These are phyloP conservation scores for Venusia cambrica DNA, from an alignment of 2,888 invertebrate species.

Conservation along the genomic window DNA sequence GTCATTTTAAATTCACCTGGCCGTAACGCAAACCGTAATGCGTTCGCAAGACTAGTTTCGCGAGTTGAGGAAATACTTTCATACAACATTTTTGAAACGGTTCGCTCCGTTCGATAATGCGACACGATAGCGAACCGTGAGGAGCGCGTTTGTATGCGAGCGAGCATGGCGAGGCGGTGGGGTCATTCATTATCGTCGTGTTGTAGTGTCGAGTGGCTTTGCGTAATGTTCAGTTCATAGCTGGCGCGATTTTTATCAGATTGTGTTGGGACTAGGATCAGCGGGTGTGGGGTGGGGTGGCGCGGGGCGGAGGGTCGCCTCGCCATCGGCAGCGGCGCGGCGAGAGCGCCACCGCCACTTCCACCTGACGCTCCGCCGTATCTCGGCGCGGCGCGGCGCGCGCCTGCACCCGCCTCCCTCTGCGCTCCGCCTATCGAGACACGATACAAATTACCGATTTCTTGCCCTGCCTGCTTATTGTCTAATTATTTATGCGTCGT, in stretches of 20 bases:
- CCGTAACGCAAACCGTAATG: constrained; percentile 76
- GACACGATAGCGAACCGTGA: constrained; percentile 51
- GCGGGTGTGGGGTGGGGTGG: constrained; percentile 55
- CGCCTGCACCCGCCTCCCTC: constrained; percentile 69
- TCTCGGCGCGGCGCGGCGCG: constrained; percentile 71
- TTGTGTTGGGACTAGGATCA: constrained; percentile 76
- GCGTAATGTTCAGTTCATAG: constrained; percentile 78
- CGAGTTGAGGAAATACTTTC: constrained; percentile 80
- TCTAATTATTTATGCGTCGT: constrained; percentile 76
- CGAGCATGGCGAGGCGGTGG: constrained; percentile 50
- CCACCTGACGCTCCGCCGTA: constrained; percentile 80
- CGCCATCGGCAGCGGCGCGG: too few relatives aligned
- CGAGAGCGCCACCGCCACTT: constrained; percentile 73
- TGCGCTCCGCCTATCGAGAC: constrained; percentile 70
- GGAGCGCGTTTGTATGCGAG: constrained; percentile 53
- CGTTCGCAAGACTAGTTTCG: constrained; percentile 79
- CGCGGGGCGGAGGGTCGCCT: constrained; percentile 49
- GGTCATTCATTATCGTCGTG: constrained; percentile 74
- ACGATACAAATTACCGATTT: constrained; percentile 78
- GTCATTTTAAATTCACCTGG: constrained; percentile 80
- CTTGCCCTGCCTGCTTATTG: constrained; percentile 77
- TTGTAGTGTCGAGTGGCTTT: constrained; percentile 72
- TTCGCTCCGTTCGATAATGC: constrained; percentile 57
- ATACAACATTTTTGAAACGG: constrained; percentile 60
- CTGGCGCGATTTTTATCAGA: constrained; percentile 81